Conservation (phyloP, 1,140 invertebrate genomes). For the Paracyclopina nana region DNA sequence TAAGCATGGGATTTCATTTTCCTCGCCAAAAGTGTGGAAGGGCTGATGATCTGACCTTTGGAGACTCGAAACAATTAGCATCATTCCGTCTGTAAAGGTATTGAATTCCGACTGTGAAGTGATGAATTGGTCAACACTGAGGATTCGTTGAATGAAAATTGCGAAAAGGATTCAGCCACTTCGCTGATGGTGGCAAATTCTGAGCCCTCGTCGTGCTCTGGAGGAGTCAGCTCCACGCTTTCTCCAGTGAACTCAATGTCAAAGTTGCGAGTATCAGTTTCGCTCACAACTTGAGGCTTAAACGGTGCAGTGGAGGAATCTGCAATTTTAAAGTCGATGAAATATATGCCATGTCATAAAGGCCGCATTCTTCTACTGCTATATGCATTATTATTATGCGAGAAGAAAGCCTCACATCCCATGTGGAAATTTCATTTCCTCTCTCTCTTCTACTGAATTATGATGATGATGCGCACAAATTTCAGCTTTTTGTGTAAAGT, state of each 20-base stretch:
- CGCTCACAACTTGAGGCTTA: constrained; percentile 83
- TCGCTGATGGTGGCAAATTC: constrained; percentile 2
- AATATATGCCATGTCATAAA: not conserved
- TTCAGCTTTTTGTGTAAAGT: no score
- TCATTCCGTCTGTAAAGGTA: constrained; percentile 10
- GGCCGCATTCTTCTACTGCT: not conserved
- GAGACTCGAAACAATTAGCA: no score
- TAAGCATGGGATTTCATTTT: no score
- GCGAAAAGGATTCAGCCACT: constrained; percentile 6
- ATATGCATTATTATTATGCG: not conserved
- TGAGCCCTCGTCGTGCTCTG: constrained; percentile 35
- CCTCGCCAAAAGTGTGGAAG: no score
- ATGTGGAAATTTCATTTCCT: no score
- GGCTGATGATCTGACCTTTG: no score
- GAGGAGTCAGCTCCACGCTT: constrained; percentile 82
- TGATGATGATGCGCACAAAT: no score
- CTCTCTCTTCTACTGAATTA: no score
- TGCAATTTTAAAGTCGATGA: not conserved
- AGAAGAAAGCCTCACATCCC: not conserved
- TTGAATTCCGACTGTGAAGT: constrained; percentile 6
- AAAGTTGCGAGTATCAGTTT: constrained; percentile 93
- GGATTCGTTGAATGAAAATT: constrained; percentile 7
- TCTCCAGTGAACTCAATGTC: constrained; percentile 96
- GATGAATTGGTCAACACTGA: constrained; percentile 9
- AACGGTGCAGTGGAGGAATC: no score